phyloP scores from a whole-genome alignment of 2,797 vertebrate genomes.

The Microchirus variegatus region DNA sequence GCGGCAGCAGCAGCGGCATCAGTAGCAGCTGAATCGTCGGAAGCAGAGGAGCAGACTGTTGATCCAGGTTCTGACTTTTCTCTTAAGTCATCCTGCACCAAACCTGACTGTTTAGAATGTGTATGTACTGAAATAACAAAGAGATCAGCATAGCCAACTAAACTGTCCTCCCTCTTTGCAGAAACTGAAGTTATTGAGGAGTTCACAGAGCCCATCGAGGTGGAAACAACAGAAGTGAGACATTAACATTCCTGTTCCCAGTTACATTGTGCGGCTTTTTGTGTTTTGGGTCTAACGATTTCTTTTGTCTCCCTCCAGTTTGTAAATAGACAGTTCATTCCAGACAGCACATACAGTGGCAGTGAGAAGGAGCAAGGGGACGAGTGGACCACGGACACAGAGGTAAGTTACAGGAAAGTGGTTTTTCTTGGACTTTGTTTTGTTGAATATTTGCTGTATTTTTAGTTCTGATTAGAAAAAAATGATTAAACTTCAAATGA shows the following conservation, averaged over 20 bases:
- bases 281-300: neutral
- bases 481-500: neutral
- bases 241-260: neutral
- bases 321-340: conserved; percentile 99
- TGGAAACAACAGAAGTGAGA: conserved; percentile 94
- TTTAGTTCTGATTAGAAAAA: no score
- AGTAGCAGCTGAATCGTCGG: conserved; percentile 62
- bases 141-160: conserved; percentile 9
- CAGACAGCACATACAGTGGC: conserved; percentile 90
- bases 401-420: conserved; percentile 55
- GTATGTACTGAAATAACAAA: conserved; percentile 11
- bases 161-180: conserved; percentile 60
- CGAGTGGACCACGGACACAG: conserved; percentile 88
- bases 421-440: neutral
- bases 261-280: neutral
- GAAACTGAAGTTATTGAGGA: conserved; percentile 91
- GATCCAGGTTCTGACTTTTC: conserved; percentile 82
- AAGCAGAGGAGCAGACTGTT: conserved; percentile 84
- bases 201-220: conserved; percentile 90
- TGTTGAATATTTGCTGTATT: neutral
- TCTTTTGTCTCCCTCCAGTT: conserved; percentile 79
- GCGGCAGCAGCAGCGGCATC: conserved; percentile 29
- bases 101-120: conserved; percentile 20
- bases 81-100: neutral
- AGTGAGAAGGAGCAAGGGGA: conserved; percentile 94